Percentiles rank a stretch among this genome's conserved stretches.
These are phyloP conservation scores for Apis mellifera DNA, from an alignment of 1,140 invertebrate species.

Conservation along the genomic window DNA sequence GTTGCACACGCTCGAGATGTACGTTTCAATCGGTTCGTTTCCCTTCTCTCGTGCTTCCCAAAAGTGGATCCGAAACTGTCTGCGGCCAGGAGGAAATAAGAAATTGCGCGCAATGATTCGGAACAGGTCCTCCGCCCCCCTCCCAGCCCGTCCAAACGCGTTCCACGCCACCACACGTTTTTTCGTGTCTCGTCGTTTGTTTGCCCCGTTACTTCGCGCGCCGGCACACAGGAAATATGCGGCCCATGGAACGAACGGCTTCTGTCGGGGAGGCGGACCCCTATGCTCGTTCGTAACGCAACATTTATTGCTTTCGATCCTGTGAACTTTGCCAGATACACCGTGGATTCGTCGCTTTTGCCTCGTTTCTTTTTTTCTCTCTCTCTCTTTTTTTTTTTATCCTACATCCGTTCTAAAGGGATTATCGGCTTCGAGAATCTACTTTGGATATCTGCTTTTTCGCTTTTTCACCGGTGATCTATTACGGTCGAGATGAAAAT, in stretches of 20 bases:
- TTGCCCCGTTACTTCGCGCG: slow-evolving; percentile 40
- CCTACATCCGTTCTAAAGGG: neutral
- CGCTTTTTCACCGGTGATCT: neutral
- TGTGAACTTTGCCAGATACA: slow-evolving; percentile 5
- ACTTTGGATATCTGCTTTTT: neutral
- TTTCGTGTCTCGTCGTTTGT: slow-evolving; percentile 47
- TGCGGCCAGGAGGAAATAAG: slow-evolving; percentile 49
- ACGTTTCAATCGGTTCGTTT: neutral
- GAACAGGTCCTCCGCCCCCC: slow-evolving; percentile 29
- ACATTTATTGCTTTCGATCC: slow-evolving; percentile 34
- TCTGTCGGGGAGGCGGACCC: neutral
- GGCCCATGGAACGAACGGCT: slow-evolving; percentile 34
- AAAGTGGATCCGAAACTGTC: neutral
- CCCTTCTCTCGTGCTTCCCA: no score
- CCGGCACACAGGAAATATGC: slow-evolving; percentile 42
- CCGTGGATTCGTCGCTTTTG: neutral
- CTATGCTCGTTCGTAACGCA: slow-evolving; percentile 39
- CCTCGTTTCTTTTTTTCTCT: no score
- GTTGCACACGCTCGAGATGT: neutral
- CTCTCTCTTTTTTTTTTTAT: slow-evolving; percentile 7
- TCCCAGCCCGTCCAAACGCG: neutral
- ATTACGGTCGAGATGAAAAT: neutral
- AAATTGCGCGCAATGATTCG: slow-evolving; percentile 60
- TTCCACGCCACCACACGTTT: slow-evolving; percentile 20
- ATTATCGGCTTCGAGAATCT: neutral